Evolutionary conservation across 2,888 invertebrate species (phyloP).

Genomic region (Masnerella sp.): DNA sequence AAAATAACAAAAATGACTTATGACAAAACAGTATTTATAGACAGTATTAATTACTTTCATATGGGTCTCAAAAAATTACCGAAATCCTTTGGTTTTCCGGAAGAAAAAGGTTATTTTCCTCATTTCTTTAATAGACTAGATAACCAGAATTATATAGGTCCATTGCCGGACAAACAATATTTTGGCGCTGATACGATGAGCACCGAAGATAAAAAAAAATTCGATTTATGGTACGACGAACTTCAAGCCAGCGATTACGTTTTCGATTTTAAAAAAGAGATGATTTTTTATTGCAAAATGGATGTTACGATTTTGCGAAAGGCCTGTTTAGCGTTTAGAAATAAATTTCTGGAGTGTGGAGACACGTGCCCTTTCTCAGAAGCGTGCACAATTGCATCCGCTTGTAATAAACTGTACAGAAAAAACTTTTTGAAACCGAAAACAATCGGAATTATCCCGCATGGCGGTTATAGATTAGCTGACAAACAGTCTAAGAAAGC

Average conservation of each 20-base stretch:
- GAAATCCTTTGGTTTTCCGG: conserved; percentile 64
- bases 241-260: background rate
- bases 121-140: conserved; percentile 62
- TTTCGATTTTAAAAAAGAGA: conserved; percentile 60
- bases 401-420: conserved; percentile 8
- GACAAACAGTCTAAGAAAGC: conserved; percentile 1
- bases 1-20: too few relatives aligned
- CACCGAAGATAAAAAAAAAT: conserved; percentile 28
- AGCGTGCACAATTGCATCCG: conserved; percentile 60
- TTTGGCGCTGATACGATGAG: conserved; percentile 36
- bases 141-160: conserved; percentile 56
- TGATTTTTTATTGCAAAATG: conserved; percentile 58
- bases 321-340: conserved; percentile 59
- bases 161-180: conserved; percentile 41
- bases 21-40: too few relatives aligned
- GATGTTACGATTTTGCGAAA: conserved; percentile 60
- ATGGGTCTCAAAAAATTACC: conserved; percentile 63
- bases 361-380: conserved; percentile 59
- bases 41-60: conserved; percentile 66
- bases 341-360: conserved; percentile 50
- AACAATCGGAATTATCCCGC: conserved; percentile 4
- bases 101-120: conserved; percentile 59
- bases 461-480: background rate
- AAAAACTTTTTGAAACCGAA: conserved; percentile 6
- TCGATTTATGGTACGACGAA: conserved; percentile 43